Percentiles rank a stretch among this genome's conserved stretches.
Evolutionary conservation across 1,140 invertebrate species (phyloP).

Genomic region (Cherax quadricarinatus): DNA sequence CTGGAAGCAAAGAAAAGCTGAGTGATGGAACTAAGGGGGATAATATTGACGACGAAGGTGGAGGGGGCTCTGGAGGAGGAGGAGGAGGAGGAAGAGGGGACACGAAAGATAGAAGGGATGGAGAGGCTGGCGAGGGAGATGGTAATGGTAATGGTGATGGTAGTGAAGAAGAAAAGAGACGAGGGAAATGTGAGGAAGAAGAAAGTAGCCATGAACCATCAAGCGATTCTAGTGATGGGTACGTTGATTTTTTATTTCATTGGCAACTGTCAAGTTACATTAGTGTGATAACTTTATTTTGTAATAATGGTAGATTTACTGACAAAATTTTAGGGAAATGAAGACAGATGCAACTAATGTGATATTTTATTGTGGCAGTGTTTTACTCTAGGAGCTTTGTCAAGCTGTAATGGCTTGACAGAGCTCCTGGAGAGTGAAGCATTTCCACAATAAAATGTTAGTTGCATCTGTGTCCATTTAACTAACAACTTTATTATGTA

Average conservation of each 20-base stretch:
- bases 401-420: too few relatives aligned
- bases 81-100: slow-evolving; percentile 17
- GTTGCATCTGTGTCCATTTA: too few relatives aligned
- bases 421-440: too few relatives aligned
- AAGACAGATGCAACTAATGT: too few relatives aligned
- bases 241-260: background rate
- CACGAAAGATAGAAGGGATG: background rate
- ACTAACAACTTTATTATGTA: too few relatives aligned
- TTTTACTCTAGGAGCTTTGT: too few relatives aligned
- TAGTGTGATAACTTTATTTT: too few relatives aligned
- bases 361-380: too few relatives aligned
- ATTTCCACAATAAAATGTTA: too few relatives aligned
- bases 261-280: too few relatives aligned
- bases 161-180: background rate
- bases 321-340: too few relatives aligned
- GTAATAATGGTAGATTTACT: too few relatives aligned
- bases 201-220: slow-evolving; percentile 57
- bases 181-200: slow-evolving; percentile 17
- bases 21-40: slow-evolving; percentile 11
- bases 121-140: slow-evolving; percentile 15
- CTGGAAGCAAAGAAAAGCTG: slow-evolving; percentile 1
- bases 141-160: background rate
- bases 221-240: slow-evolving; percentile 57
- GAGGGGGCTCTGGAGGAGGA: slow-evolving; percentile 21
- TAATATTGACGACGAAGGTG: slow-evolving; percentile 6